phyloP scores from a whole-genome alignment of 2,888 invertebrate genomes.

The Dynastes hyllus region DNA sequence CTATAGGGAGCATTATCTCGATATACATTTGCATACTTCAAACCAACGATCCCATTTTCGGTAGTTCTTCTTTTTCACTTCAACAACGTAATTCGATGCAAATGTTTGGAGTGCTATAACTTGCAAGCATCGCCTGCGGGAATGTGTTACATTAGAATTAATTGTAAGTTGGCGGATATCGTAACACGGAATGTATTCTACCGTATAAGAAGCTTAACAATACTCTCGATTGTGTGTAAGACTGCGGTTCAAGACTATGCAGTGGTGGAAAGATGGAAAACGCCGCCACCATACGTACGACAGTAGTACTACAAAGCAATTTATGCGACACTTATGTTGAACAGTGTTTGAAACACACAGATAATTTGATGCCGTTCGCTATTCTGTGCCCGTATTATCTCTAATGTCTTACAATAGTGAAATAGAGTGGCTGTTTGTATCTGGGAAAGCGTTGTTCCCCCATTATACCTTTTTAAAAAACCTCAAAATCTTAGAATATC shows the following conservation, averaged over 20 bases:
- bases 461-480: not conserved
- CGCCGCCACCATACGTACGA: slow-evolving; percentile 54
- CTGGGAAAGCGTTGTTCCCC: not conserved
- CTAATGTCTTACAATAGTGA: not conserved
- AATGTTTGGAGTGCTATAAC: slow-evolving; percentile 32
- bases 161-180: slow-evolving; percentile 39
- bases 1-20: too few species aligned
- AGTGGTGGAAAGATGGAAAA: slow-evolving; percentile 49
- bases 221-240: slow-evolving; percentile 65
- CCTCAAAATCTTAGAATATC: not conserved
- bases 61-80: not conserved
- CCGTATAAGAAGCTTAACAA: slow-evolving; percentile 66
- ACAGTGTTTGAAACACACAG: slow-evolving; percentile 51
- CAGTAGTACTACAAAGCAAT: slow-evolving; percentile 49
- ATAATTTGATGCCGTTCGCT: slow-evolving; percentile 51
- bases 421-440: slow-evolving; percentile 22
- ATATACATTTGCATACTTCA: too few species aligned
- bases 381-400: slow-evolving; percentile 40
- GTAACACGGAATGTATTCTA: slow-evolving; percentile 47
- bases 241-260: slow-evolving; percentile 62
- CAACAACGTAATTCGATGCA: slow-evolving; percentile 17
- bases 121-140: slow-evolving; percentile 37
- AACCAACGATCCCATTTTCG: too few species aligned
- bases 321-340: slow-evolving; percentile 53
- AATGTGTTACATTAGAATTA: slow-evolving; percentile 43